Evolutionary conservation across 2,797 vertebrate species (phyloP), one percentile per base, ranked within the genome.

Genomic region (Acanthurus lineatus): DNA sequence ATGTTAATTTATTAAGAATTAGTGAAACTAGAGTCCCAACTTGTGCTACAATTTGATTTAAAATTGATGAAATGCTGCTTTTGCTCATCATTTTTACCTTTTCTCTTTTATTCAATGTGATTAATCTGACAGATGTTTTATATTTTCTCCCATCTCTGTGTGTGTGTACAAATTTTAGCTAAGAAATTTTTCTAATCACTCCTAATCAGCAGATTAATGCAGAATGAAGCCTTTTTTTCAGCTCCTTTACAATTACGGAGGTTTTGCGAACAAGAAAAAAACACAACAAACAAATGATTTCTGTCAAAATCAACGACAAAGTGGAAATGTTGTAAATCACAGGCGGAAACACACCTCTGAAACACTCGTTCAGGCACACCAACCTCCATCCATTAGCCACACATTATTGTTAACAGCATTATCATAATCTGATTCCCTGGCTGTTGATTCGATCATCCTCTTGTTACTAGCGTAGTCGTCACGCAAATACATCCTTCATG

Each of bases 371-470:
- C 91, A 88, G 90, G 89, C 91, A 87, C 82, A 83, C 86, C 87
- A 74, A 89, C 79, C 89, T 83, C 81, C 91, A 82, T 92, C 92
- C 93, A 95, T 96, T 96, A 95, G 91, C 91, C 94, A 94, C 94
- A 93, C 93, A 87, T 95, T 95, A 94, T 86, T 92, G 92, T 91
- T 94, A 96, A 95, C 93, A 89, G 85, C 90, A 95, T 95, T 94
- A 94, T 91, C 81, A 83, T 95, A 93, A 95, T 94, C 67, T 28
- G 38, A 93, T 95, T 94, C 78, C 72, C 89, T 54, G 86, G 80
- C 90, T 86, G 92, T 85, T 95, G 89, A 94, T 94, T 88, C 56
- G 90, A 95, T 94, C 91, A 94, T 84, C 86, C 74, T 91, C 94
- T 94, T 93, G 93, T 94, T 93, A 94, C 92, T 86, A 91, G 90